A percentile compares a stretch with the other conserved stretches of the same genome.
Conservation (phyloP, 1,140 invertebrate species). For the Contarinia nasturtii region DNA sequence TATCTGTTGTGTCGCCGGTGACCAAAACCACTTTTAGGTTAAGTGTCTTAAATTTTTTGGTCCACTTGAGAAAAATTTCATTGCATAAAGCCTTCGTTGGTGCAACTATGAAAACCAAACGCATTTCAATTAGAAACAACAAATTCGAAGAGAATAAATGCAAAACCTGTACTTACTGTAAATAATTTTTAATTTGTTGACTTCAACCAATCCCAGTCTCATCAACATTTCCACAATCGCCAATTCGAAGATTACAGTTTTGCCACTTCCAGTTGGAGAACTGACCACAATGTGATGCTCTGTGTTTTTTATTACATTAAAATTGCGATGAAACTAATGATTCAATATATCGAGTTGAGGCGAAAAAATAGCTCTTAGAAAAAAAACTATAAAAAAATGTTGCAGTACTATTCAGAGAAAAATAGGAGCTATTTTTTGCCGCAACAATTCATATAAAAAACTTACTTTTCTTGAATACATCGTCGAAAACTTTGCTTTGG, state of each 20-base stretch:
- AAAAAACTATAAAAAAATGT: not conserved
- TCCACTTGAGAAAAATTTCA: conserved; percentile 52
- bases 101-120: conserved; percentile 37
- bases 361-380: conserved; percentile 4
- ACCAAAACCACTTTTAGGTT: conserved; percentile 45
- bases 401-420: not conserved
- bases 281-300: conserved; percentile 53
- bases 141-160: too few relatives aligned
- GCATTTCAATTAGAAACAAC: too few relatives aligned
- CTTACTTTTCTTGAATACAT: conserved; percentile 26
- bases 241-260: conserved; percentile 65
- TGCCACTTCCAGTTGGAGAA: conserved; percentile 65
- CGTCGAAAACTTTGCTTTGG: conserved; percentile 48
- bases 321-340: conserved; percentile 2
- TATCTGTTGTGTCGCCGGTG: conserved; percentile 50
- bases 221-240: conserved; percentile 44
- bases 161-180: conserved; percentile 27
- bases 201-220: conserved; percentile 19
- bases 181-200: conserved; percentile 36
- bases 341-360: not conserved
- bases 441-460: conserved; percentile 6
- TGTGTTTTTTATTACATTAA: conserved; percentile 18
- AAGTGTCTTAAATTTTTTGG: conserved; percentile 40
- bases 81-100: conserved; percentile 62
- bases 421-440: not conserved